Evolutionary conservation across 2,888 invertebrate species (phyloP), one percentile per base, ranked within the genome.

Genomic region (Hermodice carunculata): DNA sequence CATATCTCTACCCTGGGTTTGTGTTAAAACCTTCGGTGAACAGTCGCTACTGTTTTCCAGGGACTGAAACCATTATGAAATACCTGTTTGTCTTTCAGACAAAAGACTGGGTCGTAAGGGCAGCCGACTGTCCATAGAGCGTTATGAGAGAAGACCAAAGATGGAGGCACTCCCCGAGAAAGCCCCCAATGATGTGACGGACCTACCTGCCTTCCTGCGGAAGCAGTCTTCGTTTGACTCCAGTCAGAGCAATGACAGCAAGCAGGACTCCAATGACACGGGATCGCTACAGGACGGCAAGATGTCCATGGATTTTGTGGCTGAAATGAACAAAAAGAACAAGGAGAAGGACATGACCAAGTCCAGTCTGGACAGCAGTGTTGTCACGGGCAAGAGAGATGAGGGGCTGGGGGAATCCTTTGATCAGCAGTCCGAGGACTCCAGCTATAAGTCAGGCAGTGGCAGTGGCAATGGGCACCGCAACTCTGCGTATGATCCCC

Each of bases 71-170:
- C n/a, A n/a, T n/a, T n/a, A n/a, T n/a, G n/a, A n/a, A n/a, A n/a
- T n/a, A n/a, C n/a, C n/a, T n/a, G n/a, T n/a, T 32, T 52, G 4
- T 31, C 4, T 52, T 60, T 11, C 60, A 60, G 60, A 44, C 17
- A 44, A 43, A 6, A 24, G 52, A 8, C 19, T 69, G 54, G 34
- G 64, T 2, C 42, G 69, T 19, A 69, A 66, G 43, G 69, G 66
- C 49, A 69, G 71, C 43, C 60, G 68, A 24, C 56, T 69, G 64
- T 64, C 69, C 14, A 48, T 89, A 86, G 60, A 60, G 19, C 37
- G 60, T 19, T 51, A 29, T 22, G 43, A 51, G 19, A 40, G 60
- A 1, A n/a, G 24, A 6, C 17, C n/a, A 11, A 42, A 52, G 22
- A n/a, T 28, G 2, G 51, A 60, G 6, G 42, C 51, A 14, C 24